Percentiles rank a stretch among this genome's conserved stretches.
These are phyloP conservation scores for Rhodophaea formosa DNA, from an alignment of 2,888 invertebrate genomes.

Conservation along the genomic window DNA sequence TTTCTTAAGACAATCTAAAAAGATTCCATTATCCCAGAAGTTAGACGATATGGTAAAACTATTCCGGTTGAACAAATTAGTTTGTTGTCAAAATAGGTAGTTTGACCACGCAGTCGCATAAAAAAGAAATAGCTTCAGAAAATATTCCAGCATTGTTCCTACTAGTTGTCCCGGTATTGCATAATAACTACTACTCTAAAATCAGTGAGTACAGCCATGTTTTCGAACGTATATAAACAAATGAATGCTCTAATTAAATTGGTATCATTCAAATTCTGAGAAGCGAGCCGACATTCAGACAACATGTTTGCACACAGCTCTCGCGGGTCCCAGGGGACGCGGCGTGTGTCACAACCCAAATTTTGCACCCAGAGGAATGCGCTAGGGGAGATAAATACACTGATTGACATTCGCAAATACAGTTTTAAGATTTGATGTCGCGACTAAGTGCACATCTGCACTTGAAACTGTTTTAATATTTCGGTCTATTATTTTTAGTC, in stretches of 20 bases:
- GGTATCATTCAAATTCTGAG: conserved; percentile 1
- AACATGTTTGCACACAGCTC: conserved; percentile 6
- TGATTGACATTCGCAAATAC: conserved; percentile 10
- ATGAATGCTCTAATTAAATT: background rate
- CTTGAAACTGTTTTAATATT: background rate
- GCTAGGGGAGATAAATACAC: conserved; percentile 11
- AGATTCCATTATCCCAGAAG: too few relatives aligned
- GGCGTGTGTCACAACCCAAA: conserved; percentile 2
- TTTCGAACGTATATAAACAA: too few relatives aligned
- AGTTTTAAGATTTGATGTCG: conserved; percentile 1
- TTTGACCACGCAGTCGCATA: too few relatives aligned
- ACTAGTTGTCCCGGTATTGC: too few relatives aligned
- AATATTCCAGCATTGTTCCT: too few relatives aligned
- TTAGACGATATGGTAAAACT: too few relatives aligned
- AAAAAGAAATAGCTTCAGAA: too few relatives aligned
- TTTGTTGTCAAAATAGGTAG: too few relatives aligned
- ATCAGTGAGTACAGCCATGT: too few relatives aligned
- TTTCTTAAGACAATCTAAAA: too few relatives aligned
- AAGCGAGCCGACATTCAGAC: conserved; percentile 1
- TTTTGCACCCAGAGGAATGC: conserved; percentile 13
- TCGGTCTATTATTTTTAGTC: background rate
- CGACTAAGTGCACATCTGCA: background rate
- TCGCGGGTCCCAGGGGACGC: background rate
- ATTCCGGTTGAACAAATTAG: too few relatives aligned
- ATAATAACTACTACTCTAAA: too few relatives aligned